Evolutionary conservation across 1,140 invertebrate genomes (phyloP).

Genomic region (Brachionus rubens): DNA sequence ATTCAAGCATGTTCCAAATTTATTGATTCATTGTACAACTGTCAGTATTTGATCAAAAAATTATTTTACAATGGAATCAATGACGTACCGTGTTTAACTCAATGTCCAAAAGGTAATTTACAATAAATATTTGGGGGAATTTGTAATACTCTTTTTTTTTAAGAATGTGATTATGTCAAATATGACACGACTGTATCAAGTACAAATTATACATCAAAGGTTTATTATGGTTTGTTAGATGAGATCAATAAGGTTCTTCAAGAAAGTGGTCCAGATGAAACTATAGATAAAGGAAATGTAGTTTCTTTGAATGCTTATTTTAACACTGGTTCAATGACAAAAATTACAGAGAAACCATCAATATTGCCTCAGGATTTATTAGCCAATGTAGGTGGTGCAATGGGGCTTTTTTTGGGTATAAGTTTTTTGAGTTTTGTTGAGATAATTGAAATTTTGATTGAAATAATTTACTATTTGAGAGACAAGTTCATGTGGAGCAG

Average conservation of each 20-base stretch:
- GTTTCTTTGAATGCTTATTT: background rate
- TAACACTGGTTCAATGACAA: background rate
- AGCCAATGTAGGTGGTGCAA: background rate
- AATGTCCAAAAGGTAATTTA: slow-evolving; percentile 41
- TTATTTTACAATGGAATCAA: slow-evolving; percentile 38
- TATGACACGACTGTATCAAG: slow-evolving; percentile 31
- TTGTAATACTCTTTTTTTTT: too few species aligned
- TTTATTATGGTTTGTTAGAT: too few species aligned
- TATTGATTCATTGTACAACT: slow-evolving; percentile 39
- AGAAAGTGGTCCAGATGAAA: background rate
- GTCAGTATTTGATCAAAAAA: slow-evolving; percentile 33
- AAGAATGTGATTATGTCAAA: slow-evolving; percentile 24
- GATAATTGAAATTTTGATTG: slow-evolving; percentile 1
- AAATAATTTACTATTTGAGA: background rate
- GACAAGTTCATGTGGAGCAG: background rate
- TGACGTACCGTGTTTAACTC: background rate
- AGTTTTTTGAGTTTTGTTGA: slow-evolving; percentile 11
- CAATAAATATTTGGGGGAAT: background rate
- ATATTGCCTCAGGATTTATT: background rate
- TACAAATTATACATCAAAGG: too few species aligned
- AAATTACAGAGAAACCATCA: background rate
- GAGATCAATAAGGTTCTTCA: too few species aligned
- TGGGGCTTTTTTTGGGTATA: background rate
- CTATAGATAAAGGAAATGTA: background rate
- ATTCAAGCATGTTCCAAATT: slow-evolving; percentile 12